phyloP scores from a whole-genome alignment of 2,797 vertebrate genomes.

The Malurus splendens region DNA sequence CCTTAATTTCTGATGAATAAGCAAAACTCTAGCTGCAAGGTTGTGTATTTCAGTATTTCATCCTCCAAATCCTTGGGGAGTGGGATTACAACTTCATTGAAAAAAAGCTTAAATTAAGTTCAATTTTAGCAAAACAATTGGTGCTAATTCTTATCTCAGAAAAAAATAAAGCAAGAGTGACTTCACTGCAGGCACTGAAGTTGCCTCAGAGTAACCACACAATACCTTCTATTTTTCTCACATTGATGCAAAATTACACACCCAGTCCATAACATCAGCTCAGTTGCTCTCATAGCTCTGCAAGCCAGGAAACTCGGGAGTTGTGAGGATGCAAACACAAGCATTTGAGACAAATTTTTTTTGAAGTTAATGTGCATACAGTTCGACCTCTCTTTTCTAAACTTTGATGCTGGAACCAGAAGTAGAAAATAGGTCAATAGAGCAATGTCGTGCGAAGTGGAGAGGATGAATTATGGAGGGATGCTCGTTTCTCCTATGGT shows the following conservation, averaged over 20 bases:
- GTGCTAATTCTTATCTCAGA: not conserved
- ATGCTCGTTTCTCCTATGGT: not conserved
- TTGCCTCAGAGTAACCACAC: not conserved
- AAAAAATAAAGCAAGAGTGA: not conserved
- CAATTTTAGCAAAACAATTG: not conserved
- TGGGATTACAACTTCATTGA: not conserved
- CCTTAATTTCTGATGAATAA: not conserved
- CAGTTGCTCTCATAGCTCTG: not conserved
- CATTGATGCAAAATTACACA: not conserved
- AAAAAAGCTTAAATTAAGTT: not conserved
- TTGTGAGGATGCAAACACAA: not conserved
- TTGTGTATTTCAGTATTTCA: not conserved
- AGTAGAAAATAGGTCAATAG: conserved; percentile 38
- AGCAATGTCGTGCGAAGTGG: not conserved
- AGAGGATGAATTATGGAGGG: conserved; percentile 22
- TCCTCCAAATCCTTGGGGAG: not conserved
- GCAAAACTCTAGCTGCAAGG: not conserved
- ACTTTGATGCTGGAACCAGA: not conserved
- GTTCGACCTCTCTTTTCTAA: not conserved
- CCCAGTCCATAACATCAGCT: not conserved
- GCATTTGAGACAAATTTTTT: not conserved
- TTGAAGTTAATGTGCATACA: not conserved
- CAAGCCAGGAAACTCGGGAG: not conserved
- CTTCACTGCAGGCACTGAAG: not conserved
- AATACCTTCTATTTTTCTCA: not conserved